Percentiles rank a stretch among this genome's conserved stretches.
These are phyloP conservation scores for Chelmon rostratus DNA, from an alignment of 2,797 vertebrate genomes.

Conservation along the genomic window DNA sequence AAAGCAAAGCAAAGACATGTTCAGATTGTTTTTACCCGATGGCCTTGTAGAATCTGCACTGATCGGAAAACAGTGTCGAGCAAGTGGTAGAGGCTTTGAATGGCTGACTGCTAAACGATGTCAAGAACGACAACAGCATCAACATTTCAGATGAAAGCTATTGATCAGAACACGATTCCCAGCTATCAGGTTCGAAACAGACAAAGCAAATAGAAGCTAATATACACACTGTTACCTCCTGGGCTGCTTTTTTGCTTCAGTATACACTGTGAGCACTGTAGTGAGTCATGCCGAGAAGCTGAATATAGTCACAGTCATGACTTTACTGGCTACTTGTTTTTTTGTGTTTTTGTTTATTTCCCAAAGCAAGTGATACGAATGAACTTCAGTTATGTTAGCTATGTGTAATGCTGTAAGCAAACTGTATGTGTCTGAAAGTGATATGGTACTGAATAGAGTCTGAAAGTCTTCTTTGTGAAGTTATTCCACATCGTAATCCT, in stretches of 20 bases:
- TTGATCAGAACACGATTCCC: constrained; percentile 16
- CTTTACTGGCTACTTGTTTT: constrained; percentile 21
- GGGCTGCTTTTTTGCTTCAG: constrained; percentile 31
- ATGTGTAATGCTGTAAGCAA: constrained; percentile 3
- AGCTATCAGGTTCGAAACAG: constrained; percentile 2
- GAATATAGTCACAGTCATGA: neutral
- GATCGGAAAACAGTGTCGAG: neutral
- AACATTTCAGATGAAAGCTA: constrained; percentile 8
- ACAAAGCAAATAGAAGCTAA: constrained; percentile 22
- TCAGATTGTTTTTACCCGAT: constrained; percentile 11
- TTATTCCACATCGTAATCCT: constrained; percentile 7
- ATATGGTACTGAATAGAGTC: neutral
- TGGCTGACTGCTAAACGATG: neutral
- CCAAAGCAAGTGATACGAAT: constrained; percentile 9
- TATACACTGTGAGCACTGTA: constrained; percentile 24
- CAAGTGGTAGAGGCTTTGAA: constrained; percentile 23
- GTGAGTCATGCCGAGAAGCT: constrained; percentile 19
- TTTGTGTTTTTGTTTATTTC: constrained; percentile 25
- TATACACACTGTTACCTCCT: constrained; percentile 2
- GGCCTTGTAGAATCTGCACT: constrained; percentile 28
- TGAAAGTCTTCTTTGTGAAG: neutral
- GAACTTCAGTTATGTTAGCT: constrained; percentile 1
- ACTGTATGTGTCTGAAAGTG: constrained; percentile 26
- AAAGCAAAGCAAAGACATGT: constrained; percentile 15
- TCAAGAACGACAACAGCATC: neutral